Percentiles rank a stretch among this genome's conserved stretches.
Evolutionary conservation across 1,140 invertebrate genomes (phyloP).

Genomic region (Eciton burchellii): DNA sequence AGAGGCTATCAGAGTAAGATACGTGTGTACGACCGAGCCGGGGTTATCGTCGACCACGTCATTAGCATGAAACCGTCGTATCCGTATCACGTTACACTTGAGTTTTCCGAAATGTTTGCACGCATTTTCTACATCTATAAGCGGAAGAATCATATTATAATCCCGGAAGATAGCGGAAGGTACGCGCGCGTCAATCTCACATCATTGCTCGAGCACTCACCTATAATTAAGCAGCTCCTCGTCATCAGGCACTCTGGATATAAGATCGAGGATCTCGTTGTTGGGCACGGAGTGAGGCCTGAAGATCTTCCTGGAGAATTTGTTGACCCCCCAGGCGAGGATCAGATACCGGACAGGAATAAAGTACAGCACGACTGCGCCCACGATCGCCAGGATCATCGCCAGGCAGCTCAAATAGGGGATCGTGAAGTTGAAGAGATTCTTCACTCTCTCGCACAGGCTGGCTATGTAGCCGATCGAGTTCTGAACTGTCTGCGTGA

Average conservation of each 20-base stretch:
- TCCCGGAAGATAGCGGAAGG: neutral
- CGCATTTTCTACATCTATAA: conserved; percentile 45
- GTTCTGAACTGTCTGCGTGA: conserved; percentile 97
- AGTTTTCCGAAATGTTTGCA: conserved; percentile 27
- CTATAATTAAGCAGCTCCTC: conserved; percentile 93
- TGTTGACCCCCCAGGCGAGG: conserved; percentile 98
- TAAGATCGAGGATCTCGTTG: conserved; percentile 98
- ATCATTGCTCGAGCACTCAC: conserved; percentile 61
- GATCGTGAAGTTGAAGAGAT: conserved; percentile 98
- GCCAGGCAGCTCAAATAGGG: conserved; percentile 98
- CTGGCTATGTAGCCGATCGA: conserved; percentile 97
- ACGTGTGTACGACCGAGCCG: neutral
- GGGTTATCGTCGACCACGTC: neutral
- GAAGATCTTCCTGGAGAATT: conserved; percentile 97
- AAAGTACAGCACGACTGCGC: conserved; percentile 93
- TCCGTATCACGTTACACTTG: conserved; percentile 32
- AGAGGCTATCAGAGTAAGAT: conserved; percentile 3
- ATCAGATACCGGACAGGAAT: conserved; percentile 96
- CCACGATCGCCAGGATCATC: conserved; percentile 90
- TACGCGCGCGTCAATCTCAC: neutral
- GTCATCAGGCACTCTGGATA: conserved; percentile 98
- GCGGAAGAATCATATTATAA: conserved; percentile 35
- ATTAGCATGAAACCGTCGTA: neutral
- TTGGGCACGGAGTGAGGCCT: conserved; percentile 98
- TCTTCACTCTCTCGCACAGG: conserved; percentile 96